Percentiles rank a stretch among this genome's conserved stretches.
These are phyloP conservation scores for Physocephala rufipes DNA, from an alignment of 2,888 invertebrate species.

Conservation along the genomic window DNA sequence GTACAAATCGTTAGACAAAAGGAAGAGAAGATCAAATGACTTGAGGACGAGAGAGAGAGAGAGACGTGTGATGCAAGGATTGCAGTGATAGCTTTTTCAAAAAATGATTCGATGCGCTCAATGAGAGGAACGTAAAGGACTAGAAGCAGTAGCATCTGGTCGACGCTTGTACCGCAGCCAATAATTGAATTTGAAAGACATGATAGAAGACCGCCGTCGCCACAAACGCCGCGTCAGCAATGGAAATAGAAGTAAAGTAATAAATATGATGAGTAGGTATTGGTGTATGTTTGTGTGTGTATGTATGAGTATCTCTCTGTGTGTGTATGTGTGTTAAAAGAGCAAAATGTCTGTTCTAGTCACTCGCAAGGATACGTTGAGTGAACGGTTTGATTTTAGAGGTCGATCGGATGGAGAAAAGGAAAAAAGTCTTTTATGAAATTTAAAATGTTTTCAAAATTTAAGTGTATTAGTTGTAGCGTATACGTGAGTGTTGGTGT, in stretches of 20 bases:
- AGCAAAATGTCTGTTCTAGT: background rate
- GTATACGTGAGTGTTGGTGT: background rate
- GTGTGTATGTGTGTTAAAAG: background rate
- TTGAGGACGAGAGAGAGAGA: background rate
- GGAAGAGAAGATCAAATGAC: slow-evolving; percentile 31
- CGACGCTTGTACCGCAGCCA: no score
- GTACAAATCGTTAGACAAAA: slow-evolving; percentile 25
- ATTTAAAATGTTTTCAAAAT: slow-evolving; percentile 34
- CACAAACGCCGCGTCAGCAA: no score
- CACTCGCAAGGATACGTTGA: background rate
- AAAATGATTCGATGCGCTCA: background rate
- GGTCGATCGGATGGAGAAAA: slow-evolving; percentile 36
- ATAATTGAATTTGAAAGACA: no score
- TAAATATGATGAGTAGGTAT: no score
- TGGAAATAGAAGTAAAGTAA: background rate
- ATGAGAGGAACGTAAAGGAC: background rate
- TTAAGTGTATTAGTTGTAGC: background rate
- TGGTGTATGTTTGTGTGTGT: no score
- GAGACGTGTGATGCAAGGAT: background rate
- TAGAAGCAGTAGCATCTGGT: background rate
- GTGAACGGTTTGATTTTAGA: background rate
- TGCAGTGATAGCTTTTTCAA: background rate
- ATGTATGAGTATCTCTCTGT: no score
- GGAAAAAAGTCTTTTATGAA: slow-evolving; percentile 54
- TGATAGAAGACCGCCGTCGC: no score